Conservation (phyloP, 2,113 vertebrate genomes). For the Formicarius rufipectus region DNA sequence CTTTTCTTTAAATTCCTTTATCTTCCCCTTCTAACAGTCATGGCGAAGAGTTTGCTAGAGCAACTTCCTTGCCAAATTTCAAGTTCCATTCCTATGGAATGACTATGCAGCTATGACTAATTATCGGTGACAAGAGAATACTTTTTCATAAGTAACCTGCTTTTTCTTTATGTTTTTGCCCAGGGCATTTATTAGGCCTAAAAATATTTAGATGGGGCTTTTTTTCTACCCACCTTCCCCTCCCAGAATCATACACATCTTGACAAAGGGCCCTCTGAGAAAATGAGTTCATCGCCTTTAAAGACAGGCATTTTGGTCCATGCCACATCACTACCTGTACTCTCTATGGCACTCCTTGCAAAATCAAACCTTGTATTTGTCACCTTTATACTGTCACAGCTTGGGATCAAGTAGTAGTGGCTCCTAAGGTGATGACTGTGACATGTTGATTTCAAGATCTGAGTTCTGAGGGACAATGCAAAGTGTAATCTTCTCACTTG, state of each 20-base stretch:
- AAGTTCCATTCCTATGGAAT: background rate
- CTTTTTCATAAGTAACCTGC: background rate
- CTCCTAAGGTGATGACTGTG: background rate
- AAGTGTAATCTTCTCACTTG: background rate
- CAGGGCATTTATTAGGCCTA: background rate
- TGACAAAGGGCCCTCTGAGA: background rate
- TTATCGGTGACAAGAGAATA: background rate
- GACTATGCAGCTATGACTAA: background rate
- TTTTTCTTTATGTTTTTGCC: background rate
- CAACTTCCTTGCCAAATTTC: background rate
- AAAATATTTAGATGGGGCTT: background rate
- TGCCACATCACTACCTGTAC: background rate
- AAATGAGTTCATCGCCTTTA: background rate
- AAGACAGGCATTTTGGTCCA: background rate
- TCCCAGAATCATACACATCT: background rate
- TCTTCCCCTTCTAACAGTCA: background rate
- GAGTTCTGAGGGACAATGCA: background rate
- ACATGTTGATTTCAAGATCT: background rate
- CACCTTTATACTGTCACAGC: background rate
- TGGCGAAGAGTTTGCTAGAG: background rate
- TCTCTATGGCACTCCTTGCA: background rate
- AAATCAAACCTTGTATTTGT: background rate
- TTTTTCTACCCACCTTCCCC: accelerated
- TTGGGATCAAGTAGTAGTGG: background rate
- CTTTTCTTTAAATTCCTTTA: background rate